phyloP scores from a whole-genome alignment of 2,888 invertebrate species.

The Cordilura impudica region DNA sequence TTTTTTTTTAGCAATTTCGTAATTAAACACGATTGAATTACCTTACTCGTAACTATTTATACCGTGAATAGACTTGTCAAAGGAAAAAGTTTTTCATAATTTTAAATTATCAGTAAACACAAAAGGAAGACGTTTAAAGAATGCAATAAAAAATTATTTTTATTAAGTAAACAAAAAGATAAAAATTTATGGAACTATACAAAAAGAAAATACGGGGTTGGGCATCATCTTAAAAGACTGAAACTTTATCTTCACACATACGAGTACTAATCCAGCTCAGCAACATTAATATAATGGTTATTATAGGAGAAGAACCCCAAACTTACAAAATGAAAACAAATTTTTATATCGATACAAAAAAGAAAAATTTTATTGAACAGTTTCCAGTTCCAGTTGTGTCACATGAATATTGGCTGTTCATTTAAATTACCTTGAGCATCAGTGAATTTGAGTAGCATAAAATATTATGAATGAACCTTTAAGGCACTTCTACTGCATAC shows the following conservation, averaged over 20 bases:
- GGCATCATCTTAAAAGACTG: too few relatives aligned
- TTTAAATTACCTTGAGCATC: slow-evolving; percentile 23
- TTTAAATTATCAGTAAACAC: slow-evolving; percentile 6
- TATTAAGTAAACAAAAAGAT: slow-evolving; percentile 35
- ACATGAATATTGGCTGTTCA: slow-evolving; percentile 1
- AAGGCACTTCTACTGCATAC: neutral
- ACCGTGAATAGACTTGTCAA: slow-evolving; percentile 51
- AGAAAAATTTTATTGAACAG: neutral
- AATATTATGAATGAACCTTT: slow-evolving; percentile 25
- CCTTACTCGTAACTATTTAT: too few relatives aligned
- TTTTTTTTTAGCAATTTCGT: slow-evolving; percentile 1
- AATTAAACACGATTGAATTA: slow-evolving; percentile 54
- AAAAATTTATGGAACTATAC: neutral
- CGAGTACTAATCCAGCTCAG: neutral
- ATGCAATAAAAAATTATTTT: slow-evolving; percentile 54
- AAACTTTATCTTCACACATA: neutral
- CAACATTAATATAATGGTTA: neutral
- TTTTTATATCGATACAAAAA: neutral
- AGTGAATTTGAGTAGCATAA: slow-evolving; percentile 12
- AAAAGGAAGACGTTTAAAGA: slow-evolving; percentile 31
- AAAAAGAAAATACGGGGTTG: neutral
- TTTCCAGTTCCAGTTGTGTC: neutral
- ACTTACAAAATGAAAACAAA: neutral
- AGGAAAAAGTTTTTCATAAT: slow-evolving; percentile 55
- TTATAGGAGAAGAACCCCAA: neutral